These are phyloP conservation scores for Muntiacus reevesi DNA, from an alignment of 2,113 vertebrate genomes.

Conservation along the genomic window DNA sequence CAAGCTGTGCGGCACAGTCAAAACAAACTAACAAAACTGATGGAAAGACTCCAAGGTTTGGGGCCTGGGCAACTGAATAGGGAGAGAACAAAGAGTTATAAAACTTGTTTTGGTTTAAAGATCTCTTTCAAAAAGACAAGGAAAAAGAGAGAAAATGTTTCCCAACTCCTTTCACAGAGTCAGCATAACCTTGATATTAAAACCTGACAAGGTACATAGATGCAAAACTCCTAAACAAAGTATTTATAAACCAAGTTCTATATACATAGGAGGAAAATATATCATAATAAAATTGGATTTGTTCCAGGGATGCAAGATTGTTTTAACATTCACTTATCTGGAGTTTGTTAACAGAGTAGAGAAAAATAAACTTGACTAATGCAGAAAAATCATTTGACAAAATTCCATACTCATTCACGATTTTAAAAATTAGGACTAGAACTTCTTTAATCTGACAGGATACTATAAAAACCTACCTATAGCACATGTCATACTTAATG, in stretches of 20 bases:
- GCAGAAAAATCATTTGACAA: slow-evolving; percentile 9
- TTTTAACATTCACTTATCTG: neutral
- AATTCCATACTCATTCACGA: neutral
- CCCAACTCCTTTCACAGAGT: neutral
- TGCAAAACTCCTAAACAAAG: slow-evolving; percentile 10
- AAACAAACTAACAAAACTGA: neutral
- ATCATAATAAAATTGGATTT: neutral
- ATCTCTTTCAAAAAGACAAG: neutral
- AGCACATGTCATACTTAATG: neutral
- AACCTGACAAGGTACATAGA: neutral
- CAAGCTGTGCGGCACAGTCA: neutral
- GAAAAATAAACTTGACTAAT: neutral
- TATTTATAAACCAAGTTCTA: neutral
- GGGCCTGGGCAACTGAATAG: neutral
- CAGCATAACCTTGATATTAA: neutral
- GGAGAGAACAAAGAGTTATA: neutral
- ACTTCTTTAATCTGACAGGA: neutral
- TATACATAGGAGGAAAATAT: neutral
- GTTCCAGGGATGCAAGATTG: neutral
- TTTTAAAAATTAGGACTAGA: neutral
- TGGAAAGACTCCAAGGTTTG: neutral
- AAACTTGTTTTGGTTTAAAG: neutral
- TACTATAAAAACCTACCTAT: neutral
- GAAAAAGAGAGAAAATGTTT: neutral
- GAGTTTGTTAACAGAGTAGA: slow-evolving; percentile 6